Conservation (phyloP, 2,888 invertebrate genomes). For the Lasioglossum calceatum region DNA sequence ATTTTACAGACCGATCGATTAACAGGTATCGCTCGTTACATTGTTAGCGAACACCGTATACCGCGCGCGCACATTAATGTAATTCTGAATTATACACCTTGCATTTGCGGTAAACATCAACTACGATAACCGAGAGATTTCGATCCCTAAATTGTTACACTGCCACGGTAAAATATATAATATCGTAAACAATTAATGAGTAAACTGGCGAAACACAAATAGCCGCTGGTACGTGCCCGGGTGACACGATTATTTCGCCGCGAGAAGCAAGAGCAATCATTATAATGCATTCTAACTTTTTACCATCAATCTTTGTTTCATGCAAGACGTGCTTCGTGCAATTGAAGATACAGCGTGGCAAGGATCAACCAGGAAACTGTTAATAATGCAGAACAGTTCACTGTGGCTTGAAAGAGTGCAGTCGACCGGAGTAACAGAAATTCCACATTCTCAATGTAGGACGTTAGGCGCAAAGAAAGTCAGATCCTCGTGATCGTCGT, state of each 20-base stretch:
- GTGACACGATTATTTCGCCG: neutral
- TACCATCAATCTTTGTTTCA: neutral
- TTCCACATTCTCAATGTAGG: neutral
- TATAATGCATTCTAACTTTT: neutral
- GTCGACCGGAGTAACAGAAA: neutral
- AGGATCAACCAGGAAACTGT: neutral
- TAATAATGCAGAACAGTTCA: neutral
- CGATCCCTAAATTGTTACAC: neutral
- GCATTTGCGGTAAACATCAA: neutral
- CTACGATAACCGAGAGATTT: constrained; percentile 4
- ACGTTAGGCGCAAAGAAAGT: neutral
- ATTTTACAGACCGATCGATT: neutral
- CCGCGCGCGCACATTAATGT: neutral
- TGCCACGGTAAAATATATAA: neutral
- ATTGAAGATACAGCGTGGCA: neutral
- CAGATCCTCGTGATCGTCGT: neutral
- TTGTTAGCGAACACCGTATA: neutral
- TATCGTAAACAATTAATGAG: constrained; percentile 2
- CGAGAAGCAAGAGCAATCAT: neutral
- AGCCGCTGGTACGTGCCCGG: neutral
- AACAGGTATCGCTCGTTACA: neutral
- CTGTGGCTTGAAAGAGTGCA: neutral
- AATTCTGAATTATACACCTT: neutral
- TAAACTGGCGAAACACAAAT: neutral
- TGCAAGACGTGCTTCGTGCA: no score